Evolutionary conservation across 2,113 vertebrate genomes (phyloP), one percentile per base, ranked within the genome.

Genomic region (Scartelaos histophorus): DNA sequence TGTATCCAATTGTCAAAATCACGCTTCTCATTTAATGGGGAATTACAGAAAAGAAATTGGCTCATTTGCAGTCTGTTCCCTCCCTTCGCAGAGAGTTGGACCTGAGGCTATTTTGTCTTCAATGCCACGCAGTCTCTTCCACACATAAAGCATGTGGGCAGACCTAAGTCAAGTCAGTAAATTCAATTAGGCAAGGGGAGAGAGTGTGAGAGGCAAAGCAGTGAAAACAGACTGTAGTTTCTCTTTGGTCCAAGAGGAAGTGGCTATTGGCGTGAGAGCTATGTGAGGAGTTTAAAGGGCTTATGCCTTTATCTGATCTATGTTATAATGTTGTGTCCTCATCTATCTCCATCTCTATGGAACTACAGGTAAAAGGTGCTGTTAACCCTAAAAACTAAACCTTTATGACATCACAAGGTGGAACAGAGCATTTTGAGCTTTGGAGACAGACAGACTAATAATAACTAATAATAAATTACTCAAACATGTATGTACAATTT

Each of bases 91-190:
- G 56, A 81, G 77, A 67, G 66, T 43, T 38, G 11, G 68, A 77
- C 82, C 74, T 7, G 65, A 70, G 72, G 80, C 65, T 73, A 70
- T 78, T 80, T 86, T 34, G 76, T 74, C 64, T 82, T 66, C 65
- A 61, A 62, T 82, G 71, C 75, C 80, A 73, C 11, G 61, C 80
- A 76, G 73, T 34, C 2, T 34, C 47, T 19, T 78, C 67, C 51
- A 71, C 76, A 78, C 68, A 69, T 73, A 46, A 82, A 56, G 29
- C 53, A 79, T 71, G 79, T 78, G 69, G 75, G 75, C 76, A 73
- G 56, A 83, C 78, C 71, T 74, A 70, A 79, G 76, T 86, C 45
- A 73, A 65, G 72, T 82, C 68, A 61, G 65, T 67, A 72, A 89
- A 90, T 82, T 81, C 12, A 86, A 90, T 78, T 71, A 83, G 35